Evolutionary conservation across 2,888 invertebrate genomes (phyloP).

Genomic region (Nephrotoma flavescens): DNA sequence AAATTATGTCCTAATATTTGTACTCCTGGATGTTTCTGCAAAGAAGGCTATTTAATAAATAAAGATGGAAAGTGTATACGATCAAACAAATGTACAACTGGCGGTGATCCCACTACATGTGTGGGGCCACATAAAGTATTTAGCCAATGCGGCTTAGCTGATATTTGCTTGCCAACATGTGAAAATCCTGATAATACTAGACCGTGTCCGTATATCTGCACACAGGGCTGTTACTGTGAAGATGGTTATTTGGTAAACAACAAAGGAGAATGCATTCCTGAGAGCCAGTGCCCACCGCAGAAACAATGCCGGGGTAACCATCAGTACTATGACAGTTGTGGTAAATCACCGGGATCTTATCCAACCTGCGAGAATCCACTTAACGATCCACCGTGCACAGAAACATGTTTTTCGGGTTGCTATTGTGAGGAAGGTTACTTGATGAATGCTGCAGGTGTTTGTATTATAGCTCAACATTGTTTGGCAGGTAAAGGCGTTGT

Average conservation of each 20-base stretch:
- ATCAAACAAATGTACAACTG: neutral
- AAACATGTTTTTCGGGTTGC: neutral
- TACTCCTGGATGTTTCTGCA: neutral
- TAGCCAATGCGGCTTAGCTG: neutral
- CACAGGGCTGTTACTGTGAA: neutral
- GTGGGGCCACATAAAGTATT: neutral
- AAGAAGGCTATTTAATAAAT: neutral
- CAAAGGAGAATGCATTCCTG: neutral
- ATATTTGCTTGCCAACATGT: neutral
- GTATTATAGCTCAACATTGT: neutral
- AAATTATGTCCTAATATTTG: neutral
- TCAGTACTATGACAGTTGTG: no score
- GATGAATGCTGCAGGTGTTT: neutral
- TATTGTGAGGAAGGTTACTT: neutral
- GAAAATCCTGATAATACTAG: neutral
- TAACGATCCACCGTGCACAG: no score
- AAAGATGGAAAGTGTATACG: neutral
- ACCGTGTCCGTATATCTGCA: neutral
- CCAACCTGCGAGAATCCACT: no score
- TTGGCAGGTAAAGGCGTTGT: neutral
- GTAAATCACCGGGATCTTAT: no score
- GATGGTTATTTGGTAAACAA: neutral
- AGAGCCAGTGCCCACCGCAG: neutral
- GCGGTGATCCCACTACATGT: neutral
- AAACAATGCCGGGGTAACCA: no score